A percentile compares a stretch with the other conserved stretches of the same genome.
phyloP scores from a whole-genome alignment of 1,140 invertebrate genomes.

The Lamellibrachia luymesi region DNA sequence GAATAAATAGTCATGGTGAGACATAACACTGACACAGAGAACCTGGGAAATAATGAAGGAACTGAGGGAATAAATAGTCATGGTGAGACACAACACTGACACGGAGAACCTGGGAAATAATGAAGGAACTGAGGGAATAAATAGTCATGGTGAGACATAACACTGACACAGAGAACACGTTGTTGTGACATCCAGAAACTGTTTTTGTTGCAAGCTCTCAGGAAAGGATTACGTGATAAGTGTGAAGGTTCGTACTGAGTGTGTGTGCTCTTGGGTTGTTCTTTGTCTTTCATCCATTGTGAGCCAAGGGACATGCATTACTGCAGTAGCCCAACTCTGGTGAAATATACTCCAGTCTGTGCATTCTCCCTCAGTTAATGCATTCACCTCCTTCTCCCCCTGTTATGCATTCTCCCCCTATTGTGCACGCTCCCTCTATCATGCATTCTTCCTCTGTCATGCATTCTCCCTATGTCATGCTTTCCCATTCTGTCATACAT shows the following conservation, averaged over 20 bases:
- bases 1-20: too few relatives aligned
- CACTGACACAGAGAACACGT: neutral
- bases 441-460: neutral
- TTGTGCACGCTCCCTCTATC: neutral
- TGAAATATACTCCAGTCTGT: neutral
- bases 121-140: neutral
- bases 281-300: neutral
- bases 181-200: neutral
- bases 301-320: neutral
- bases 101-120: neutral
- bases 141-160: neutral
- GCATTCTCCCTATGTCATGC: neutral
- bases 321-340: neutral
- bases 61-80: neutral
- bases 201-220: conserved; percentile 4
- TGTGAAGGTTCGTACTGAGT: neutral
- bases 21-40: too few relatives aligned
- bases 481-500: too few relatives aligned
- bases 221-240: neutral
- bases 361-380: neutral
- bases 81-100: neutral
- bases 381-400: neutral
- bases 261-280: neutral
- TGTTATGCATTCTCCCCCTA: neutral
- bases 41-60: too few relatives aligned